These are phyloP conservation scores for Eupithecia tripunctaria DNA, from an alignment of 2,888 invertebrate species.

Conservation along the genomic window DNA sequence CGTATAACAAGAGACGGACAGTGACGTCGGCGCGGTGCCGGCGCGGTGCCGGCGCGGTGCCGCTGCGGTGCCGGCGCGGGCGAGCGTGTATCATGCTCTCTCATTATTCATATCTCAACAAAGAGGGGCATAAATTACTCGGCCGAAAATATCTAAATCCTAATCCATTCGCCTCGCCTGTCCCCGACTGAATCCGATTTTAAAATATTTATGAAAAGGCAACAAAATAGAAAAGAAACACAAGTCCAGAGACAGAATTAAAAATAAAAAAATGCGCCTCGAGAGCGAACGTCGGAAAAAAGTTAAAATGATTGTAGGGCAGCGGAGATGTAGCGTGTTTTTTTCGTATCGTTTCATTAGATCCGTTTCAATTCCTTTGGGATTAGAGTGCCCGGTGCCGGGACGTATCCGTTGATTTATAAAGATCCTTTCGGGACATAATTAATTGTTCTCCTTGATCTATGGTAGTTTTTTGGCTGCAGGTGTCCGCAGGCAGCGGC, in stretches of 20 bases:
- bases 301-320: slow-evolving; percentile 82
- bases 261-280: slow-evolving; percentile 76
- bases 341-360: slow-evolving; percentile 81
- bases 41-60: slow-evolving; percentile 43
- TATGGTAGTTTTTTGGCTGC: slow-evolving; percentile 60
- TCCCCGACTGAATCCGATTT: slow-evolving; percentile 82
- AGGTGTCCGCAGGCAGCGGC: slow-evolving; percentile 52
- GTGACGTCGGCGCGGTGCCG: slow-evolving; percentile 44
- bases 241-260: slow-evolving; percentile 78
- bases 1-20: slow-evolving; percentile 49
- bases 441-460: slow-evolving; percentile 73
- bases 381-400: slow-evolving; percentile 73
- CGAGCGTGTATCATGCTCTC: slow-evolving; percentile 67
- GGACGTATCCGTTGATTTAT: slow-evolving; percentile 80
- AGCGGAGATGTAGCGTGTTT: slow-evolving; percentile 70
- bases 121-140: slow-evolving; percentile 81
- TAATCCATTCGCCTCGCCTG: slow-evolving; percentile 82
- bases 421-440: slow-evolving; percentile 71
- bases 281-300: slow-evolving; percentile 79
- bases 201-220: slow-evolving; percentile 84
- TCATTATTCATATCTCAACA: slow-evolving; percentile 83
- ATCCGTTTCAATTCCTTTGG: slow-evolving; percentile 81
- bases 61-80: slow-evolving; percentile 46
- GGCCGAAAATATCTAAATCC: slow-evolving; percentile 83
- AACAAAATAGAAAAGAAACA: slow-evolving; percentile 65